Conservation (phyloP, 1,140 invertebrate genomes). For the Coenobita brevimanus region DNA sequence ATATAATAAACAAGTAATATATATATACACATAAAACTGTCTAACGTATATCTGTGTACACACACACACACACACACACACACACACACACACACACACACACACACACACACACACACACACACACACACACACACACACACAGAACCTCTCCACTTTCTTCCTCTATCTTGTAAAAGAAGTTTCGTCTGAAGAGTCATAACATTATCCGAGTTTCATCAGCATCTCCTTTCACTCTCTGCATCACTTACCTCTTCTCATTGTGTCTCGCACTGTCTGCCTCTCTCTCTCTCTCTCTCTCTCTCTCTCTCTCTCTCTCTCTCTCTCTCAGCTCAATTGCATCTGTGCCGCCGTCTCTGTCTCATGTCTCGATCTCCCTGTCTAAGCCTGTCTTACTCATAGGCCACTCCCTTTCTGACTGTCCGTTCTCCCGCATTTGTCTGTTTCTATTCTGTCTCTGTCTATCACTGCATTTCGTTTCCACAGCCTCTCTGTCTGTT, state of each 20-base stretch:
- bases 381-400: neutral
- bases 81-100: slow-evolving; percentile 30
- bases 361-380: neutral
- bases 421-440: neutral
- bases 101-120: slow-evolving; percentile 30
- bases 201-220: too few species aligned
- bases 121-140: neutral
- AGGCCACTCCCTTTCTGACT: neutral
- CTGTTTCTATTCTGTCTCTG: neutral
- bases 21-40: neutral
- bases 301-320: neutral
- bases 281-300: slow-evolving; percentile 9
- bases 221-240: neutral
- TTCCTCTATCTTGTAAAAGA: too few species aligned
- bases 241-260: neutral
- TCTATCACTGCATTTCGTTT: neutral
- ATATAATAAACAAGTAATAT: too few species aligned
- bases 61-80: slow-evolving; percentile 33
- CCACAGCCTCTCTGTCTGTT: neutral
- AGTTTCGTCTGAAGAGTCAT: too few species aligned
- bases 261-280: neutral
- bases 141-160: too few species aligned
- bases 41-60: neutral
- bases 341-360: neutral
- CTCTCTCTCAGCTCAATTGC: neutral